These are phyloP conservation scores for Acheta domesticus DNA, from an alignment of 2,888 invertebrate genomes.

Conservation along the genomic window DNA sequence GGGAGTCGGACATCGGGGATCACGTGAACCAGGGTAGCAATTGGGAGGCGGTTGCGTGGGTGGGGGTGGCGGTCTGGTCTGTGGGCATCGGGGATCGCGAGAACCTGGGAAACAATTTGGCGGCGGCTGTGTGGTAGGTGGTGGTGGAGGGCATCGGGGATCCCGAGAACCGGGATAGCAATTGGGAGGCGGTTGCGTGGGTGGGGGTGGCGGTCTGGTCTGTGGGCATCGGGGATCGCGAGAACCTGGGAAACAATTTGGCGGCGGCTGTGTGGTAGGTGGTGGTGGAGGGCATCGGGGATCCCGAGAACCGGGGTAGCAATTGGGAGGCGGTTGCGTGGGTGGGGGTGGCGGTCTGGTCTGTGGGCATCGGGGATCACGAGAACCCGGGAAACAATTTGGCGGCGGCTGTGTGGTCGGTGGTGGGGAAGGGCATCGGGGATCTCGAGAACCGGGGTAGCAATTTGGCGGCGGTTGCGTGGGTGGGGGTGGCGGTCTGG, in stretches of 20 bases:
- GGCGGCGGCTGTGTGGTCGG: conserved; percentile 32
- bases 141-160: conserved; percentile 33
- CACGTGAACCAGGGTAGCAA: conserved; percentile 34
- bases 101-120: conserved; percentile 37
- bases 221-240: conserved; percentile 41
- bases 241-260: conserved; percentile 43
- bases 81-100: conserved; percentile 36
- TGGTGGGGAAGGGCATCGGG: conserved; percentile 36
- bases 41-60: conserved; percentile 26
- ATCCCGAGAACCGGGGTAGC: conserved; percentile 39
- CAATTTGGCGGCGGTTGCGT: conserved; percentile 33
- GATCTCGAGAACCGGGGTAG: conserved; percentile 37
- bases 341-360: conserved; percentile 31
- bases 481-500: conserved; percentile 21
- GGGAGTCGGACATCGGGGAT: conserved; percentile 38
- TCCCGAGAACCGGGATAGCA: conserved; percentile 43
- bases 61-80: conserved; percentile 29
- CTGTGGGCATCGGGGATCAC: conserved; percentile 39
- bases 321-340: conserved; percentile 25
- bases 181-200: conserved; percentile 34
- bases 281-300: conserved; percentile 43
- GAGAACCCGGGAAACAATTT: conserved; percentile 35
- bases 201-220: conserved; percentile 19
- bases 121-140: conserved; percentile 30
- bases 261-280: conserved; percentile 36